phyloP scores from a whole-genome alignment of 1,140 invertebrate genomes.

The Caenorhabditis briggsae region DNA sequence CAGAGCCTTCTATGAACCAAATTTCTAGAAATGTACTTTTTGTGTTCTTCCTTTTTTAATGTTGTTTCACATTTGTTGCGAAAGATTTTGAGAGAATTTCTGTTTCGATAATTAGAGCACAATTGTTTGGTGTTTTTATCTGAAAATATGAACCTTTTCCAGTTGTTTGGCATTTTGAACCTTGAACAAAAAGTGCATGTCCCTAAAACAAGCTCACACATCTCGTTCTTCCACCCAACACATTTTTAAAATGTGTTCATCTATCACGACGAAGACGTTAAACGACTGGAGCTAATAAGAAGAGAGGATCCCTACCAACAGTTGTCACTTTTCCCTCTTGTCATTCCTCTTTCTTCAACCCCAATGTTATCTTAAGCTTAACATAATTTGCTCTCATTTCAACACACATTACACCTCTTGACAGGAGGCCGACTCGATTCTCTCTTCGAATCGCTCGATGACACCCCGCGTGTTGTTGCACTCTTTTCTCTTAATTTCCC shows the following conservation, averaged over 20 bases:
- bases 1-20: no score
- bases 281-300: neutral
- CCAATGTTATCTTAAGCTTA: constrained; percentile 55
- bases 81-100: no score
- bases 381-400: constrained; percentile 55
- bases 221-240: no score
- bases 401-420: constrained; percentile 53
- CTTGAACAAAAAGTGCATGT: no score
- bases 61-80: no score
- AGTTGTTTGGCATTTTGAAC: neutral
- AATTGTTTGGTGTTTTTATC: no score
- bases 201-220: no score
- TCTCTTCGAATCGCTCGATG: neutral
- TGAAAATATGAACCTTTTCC: neutral
- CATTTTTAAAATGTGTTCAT: neutral
- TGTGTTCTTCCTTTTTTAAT: no score
- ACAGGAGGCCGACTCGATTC: neutral
- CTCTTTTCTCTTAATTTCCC: neutral
- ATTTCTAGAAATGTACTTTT: no score
- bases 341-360: constrained; percentile 9
- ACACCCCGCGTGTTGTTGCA: constrained; percentile 22
- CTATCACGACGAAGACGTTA: constrained; percentile 29
- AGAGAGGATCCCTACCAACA: neutral
- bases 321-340: constrained; percentile 11
- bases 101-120: no score